Percentiles rank a stretch among this genome's conserved stretches.
Evolutionary conservation across 2,888 invertebrate genomes (phyloP).

Genomic region (Elmis aenea): DNA sequence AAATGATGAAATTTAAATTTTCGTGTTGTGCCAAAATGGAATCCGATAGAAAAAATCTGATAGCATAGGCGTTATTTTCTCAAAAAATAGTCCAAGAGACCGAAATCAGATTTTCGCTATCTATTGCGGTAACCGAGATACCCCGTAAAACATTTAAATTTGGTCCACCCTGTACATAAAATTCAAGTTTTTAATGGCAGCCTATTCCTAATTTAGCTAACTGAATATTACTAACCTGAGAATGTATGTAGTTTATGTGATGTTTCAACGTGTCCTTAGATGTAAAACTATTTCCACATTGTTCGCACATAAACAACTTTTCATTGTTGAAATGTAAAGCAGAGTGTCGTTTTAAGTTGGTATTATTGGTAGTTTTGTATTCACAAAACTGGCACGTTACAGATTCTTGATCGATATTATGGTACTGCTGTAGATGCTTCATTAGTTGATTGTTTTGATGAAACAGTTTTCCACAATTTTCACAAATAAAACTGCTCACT

Average conservation of each 20-base stretch:
- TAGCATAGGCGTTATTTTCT: too few relatives aligned
- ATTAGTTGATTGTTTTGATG: slow-evolving; percentile 36
- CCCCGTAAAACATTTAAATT: too few relatives aligned
- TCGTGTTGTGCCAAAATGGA: too few relatives aligned
- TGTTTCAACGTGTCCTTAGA: slow-evolving; percentile 39
- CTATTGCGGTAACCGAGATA: too few relatives aligned
- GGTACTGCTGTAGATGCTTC: slow-evolving; percentile 37
- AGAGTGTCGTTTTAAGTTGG: slow-evolving; percentile 37
- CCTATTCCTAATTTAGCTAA: too few relatives aligned
- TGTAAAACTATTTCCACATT: slow-evolving; percentile 41
- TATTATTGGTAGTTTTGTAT: slow-evolving; percentile 36
- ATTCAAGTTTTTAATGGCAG: too few relatives aligned
- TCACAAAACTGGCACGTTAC: slow-evolving; percentile 36
- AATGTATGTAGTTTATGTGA: slow-evolving; percentile 40
- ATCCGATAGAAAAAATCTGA: too few relatives aligned
- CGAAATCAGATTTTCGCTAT: too few relatives aligned
- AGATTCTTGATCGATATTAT: slow-evolving; percentile 33
- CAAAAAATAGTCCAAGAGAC: too few relatives aligned
- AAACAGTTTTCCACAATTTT: slow-evolving; percentile 37
- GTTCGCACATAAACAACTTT: slow-evolving; percentile 37
- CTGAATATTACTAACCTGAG: slow-evolving; percentile 18
- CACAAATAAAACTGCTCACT: slow-evolving; percentile 32
- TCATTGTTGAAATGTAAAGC: slow-evolving; percentile 38
- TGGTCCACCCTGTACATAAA: too few relatives aligned
- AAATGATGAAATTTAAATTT: too few relatives aligned